Evolutionary conservation across 1,140 invertebrate species (phyloP).

Genomic region (Epicauta chinensis): DNA sequence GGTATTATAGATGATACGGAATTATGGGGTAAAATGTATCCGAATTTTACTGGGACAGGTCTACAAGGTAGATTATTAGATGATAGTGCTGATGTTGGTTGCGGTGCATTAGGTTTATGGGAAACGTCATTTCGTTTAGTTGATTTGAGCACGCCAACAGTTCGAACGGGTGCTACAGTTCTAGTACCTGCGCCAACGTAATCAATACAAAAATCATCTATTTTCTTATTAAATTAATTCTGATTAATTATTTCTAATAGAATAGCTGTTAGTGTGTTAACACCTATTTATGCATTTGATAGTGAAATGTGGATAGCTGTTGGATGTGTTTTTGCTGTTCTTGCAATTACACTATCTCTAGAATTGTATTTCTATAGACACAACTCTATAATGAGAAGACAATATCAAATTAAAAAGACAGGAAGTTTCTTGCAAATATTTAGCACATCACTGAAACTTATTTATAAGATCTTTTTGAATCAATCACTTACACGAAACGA

Average conservation of each 20-base stretch:
- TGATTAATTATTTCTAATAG: not conserved
- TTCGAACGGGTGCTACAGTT: constrained; percentile 52
- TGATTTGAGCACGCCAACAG: constrained; percentile 48
- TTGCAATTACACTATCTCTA: no score
- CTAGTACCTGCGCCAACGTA: constrained; percentile 51
- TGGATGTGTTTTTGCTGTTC: no score
- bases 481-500: no score
- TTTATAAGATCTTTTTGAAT: no score
- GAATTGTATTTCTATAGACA: no score
- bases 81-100: constrained; percentile 51
- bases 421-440: no score
- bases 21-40: constrained; percentile 53
- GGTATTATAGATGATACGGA: constrained; percentile 45
- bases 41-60: constrained; percentile 52
- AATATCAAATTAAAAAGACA: no score
- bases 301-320: constrained; percentile 25
- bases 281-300: constrained; percentile 31
- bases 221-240: not conserved
- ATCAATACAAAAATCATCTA: no score
- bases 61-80: constrained; percentile 49
- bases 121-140: constrained; percentile 48
- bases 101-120: constrained; percentile 53
- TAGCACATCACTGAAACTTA: no score
- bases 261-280: constrained; percentile 27
- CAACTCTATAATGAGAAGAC: no score